These are phyloP conservation scores for Auanema freiburgensis DNA, from an alignment of 2,888 invertebrate species.

Conservation along the genomic window DNA sequence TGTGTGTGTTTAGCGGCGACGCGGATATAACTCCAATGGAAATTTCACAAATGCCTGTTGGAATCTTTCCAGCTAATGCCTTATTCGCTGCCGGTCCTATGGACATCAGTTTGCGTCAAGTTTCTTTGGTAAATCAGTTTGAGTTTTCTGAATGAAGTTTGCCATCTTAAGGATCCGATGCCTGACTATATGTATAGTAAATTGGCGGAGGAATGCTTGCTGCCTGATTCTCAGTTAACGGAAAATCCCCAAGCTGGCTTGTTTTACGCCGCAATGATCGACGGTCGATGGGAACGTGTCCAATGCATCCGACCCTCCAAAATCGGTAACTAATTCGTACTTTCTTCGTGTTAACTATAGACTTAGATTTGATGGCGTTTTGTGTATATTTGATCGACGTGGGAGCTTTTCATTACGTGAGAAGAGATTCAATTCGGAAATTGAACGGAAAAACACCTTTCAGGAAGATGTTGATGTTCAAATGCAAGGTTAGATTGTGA, in stretches of 20 bases:
- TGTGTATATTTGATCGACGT: conserved; percentile 48
- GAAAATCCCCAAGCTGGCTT: conserved; percentile 16
- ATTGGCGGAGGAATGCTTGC: conserved; percentile 41
- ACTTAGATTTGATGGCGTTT: conserved; percentile 38
- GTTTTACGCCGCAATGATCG: conserved; percentile 43
- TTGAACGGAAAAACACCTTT: conserved; percentile 49
- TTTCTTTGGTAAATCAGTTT: conserved; percentile 32
- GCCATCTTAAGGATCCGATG: conserved; percentile 45
- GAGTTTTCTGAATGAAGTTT: neutral
- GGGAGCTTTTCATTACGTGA: conserved; percentile 48
- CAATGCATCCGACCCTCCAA: conserved; percentile 40
- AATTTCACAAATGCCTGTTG: conserved; percentile 39
- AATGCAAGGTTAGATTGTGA: conserved; percentile 37
- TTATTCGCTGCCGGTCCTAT: conserved; percentile 51
- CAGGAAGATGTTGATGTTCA: conserved; percentile 54
- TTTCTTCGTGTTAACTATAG: too few species aligned
- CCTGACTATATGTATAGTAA: conserved; percentile 52
- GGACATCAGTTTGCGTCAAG: conserved; percentile 44
- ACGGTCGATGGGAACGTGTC: conserved; percentile 45
- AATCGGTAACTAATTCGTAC: conserved; percentile 30
- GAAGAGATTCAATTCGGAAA: conserved; percentile 36
- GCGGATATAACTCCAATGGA: conserved; percentile 28
- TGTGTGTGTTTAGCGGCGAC: conserved; percentile 11
- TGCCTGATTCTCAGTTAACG: conserved; percentile 25
- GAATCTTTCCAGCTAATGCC: conserved; percentile 42